These are phyloP conservation scores for Danio choprae DNA, from an alignment of 2,797 vertebrate genomes.

Conservation along the genomic window DNA sequence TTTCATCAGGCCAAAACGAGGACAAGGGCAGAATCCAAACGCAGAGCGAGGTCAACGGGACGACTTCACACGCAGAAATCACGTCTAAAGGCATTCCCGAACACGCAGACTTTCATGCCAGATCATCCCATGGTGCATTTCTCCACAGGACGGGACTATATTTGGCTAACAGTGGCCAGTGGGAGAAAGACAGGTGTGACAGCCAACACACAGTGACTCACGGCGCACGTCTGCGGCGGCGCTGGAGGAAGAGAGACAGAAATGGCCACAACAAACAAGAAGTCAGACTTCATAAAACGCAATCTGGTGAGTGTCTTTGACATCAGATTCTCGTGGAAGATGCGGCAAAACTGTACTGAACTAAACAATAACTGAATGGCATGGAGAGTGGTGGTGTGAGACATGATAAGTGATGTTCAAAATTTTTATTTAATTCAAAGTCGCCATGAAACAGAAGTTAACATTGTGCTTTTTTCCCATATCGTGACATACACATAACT, in stretches of 20 bases:
- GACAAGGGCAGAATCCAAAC: background rate
- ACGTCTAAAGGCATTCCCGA: constrained; percentile 1
- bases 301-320: background rate
- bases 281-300: background rate
- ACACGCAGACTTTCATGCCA: background rate
- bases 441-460: no score
- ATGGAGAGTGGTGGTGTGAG: no score
- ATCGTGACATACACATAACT: no score
- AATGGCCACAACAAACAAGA: background rate
- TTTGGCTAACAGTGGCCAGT: constrained; percentile 63
- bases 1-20: constrained; percentile 1
- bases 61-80: background rate
- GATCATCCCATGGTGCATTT: constrained; percentile 48
- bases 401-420: no score
- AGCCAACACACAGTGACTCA: constrained; percentile 60
- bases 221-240: constrained; percentile 42
- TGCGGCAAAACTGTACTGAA: no score
- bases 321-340: background rate
- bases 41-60: background rate
- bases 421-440: no score
- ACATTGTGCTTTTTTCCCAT: no score
- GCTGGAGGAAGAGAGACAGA: constrained; percentile 25
- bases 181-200: constrained; percentile 73
- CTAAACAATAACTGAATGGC: no score
- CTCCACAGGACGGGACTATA: constrained; percentile 72